A percentile compares a stretch with the other conserved stretches of the same genome.
Conservation (phyloP, 2,797 vertebrate species). For the Oreortyx pictus region DNA sequence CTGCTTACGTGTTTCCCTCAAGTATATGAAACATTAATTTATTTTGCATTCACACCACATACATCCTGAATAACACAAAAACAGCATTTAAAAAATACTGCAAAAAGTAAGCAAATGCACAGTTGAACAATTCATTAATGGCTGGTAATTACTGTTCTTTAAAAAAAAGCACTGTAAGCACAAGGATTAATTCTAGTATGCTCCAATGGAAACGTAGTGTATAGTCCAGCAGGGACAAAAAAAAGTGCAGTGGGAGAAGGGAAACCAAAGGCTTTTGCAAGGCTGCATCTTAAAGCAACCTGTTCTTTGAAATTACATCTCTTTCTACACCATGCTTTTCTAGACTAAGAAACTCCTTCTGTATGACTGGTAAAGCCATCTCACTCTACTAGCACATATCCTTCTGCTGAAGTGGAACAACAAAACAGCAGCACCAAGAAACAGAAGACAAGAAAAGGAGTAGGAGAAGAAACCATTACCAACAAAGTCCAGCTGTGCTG, state of each 20-base stretch:
- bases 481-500: slow-evolving; percentile 47
- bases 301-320: not conserved
- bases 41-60: not conserved
- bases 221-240: not conserved
- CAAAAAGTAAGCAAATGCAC: not conserved
- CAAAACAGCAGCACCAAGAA: not conserved
- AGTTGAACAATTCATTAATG: not conserved
- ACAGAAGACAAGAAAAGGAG: not conserved
- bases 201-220: not conserved
- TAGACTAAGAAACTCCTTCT: not conserved
- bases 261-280: not conserved
- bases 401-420: not conserved
- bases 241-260: not conserved
- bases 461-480: slow-evolving; percentile 14
- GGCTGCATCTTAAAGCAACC: not conserved
- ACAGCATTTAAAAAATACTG: not conserved
- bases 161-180: not conserved
- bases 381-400: not conserved
- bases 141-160: not conserved
- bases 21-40: not conserved
- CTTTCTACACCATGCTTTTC: not conserved
- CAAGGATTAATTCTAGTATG: not conserved
- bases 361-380: not conserved
- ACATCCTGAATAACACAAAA: not conserved
- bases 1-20: not conserved